Conservation (phyloP, 2,797 vertebrate species). For the Micrastur ruficollis region DNA sequence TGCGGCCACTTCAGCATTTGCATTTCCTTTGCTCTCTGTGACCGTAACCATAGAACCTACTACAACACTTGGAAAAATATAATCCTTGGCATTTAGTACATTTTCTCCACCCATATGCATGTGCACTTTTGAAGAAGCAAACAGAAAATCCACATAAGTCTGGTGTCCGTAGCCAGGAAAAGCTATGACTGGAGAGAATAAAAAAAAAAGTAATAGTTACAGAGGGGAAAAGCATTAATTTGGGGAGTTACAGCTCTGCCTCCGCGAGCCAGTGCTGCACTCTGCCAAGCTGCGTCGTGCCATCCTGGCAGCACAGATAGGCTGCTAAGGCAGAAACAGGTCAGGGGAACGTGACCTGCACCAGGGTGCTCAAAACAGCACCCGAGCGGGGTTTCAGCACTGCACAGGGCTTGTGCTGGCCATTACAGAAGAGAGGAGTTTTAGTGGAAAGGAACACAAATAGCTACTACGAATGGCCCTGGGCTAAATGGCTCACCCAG, state of each 20-base stretch:
- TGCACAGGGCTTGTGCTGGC: not conserved
- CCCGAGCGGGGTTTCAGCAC: rapidly evolving
- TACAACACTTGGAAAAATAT: constrained; percentile 57
- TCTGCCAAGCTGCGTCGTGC: not conserved
- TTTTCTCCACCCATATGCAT: constrained; percentile 40
- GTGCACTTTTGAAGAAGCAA: constrained; percentile 26
- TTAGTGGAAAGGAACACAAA: constrained; percentile 13
- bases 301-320: not conserved
- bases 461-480: not conserved
- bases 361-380: not conserved
- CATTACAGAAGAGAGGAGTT: not conserved
- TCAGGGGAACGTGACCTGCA: not conserved
- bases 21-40: constrained; percentile 39
- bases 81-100: constrained; percentile 34
- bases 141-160: constrained; percentile 28
- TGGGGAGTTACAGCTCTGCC: not conserved
- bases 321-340: not conserved
- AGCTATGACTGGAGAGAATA: not conserved
- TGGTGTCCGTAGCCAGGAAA: constrained; percentile 1
- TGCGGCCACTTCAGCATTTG: not conserved
- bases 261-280: not conserved
- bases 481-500: constrained; percentile 2
- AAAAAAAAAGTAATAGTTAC: not conserved
- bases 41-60: constrained; percentile 53
- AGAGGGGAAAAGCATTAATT: not conserved